Evolutionary conservation across 2,888 invertebrate species (phyloP).

Genomic region (Stenoptilia bipunctidactyla): DNA sequence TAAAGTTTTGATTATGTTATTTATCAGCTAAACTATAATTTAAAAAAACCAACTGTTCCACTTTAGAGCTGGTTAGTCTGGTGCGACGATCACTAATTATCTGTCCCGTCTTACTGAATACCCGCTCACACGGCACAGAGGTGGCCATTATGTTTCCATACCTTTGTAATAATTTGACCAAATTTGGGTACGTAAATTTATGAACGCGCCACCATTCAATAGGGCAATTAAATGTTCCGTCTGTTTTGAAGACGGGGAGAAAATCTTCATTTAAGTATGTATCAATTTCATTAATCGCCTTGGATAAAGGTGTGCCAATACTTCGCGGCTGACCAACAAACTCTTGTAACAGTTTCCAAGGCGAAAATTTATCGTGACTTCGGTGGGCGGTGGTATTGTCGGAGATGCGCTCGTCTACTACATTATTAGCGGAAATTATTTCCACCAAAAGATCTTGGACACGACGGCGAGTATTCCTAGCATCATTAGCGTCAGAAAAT

Average conservation of each 20-base stretch:
- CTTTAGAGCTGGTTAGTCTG: slow-evolving; percentile 9
- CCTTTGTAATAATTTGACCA: slow-evolving; percentile 6
- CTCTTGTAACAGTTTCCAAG: neutral
- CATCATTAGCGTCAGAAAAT: slow-evolving; percentile 12
- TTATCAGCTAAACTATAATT: slow-evolving; percentile 10
- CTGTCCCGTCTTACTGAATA: slow-evolving; percentile 16
- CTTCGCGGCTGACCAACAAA: neutral
- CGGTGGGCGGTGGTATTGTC: too few species aligned
- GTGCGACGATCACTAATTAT: slow-evolving; percentile 13
- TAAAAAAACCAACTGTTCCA: slow-evolving; percentile 10
- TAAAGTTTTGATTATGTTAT: neutral
- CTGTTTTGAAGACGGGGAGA: neutral
- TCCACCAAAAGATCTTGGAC: neutral
- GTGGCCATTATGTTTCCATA: slow-evolving; percentile 16
- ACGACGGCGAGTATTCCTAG: slow-evolving; percentile 10
- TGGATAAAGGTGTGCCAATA: neutral
- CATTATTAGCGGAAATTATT: neutral
- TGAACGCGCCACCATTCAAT: slow-evolving; percentile 17
- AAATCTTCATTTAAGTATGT: neutral
- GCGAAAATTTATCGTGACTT: neutral
- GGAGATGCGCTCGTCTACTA: neutral
- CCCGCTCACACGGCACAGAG: slow-evolving; percentile 18
- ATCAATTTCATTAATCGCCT: neutral
- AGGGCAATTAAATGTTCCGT: slow-evolving; percentile 14
- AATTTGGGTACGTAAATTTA: slow-evolving; percentile 10